These are phyloP conservation scores for Choristoneura rosaceana DNA, from an alignment of 2,888 invertebrate species.

Conservation along the genomic window DNA sequence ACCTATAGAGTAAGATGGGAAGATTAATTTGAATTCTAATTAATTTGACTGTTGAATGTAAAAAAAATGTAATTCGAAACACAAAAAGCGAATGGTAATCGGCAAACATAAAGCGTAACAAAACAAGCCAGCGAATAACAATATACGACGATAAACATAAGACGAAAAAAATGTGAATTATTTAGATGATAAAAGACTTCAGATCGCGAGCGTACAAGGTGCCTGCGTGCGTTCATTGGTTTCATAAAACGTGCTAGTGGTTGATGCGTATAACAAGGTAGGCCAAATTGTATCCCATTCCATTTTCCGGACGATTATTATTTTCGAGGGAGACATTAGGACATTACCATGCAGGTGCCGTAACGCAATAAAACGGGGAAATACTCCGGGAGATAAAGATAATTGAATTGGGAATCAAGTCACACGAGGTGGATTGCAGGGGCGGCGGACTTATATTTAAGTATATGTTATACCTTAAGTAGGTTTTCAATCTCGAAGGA, in stretches of 20 bases:
- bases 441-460: conserved; percentile 53
- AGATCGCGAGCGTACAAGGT: conserved; percentile 26
- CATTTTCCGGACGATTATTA: conserved; percentile 65
- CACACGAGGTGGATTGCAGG: conserved; percentile 56
- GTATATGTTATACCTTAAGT: conserved; percentile 88
- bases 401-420: conserved; percentile 66
- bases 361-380: conserved; percentile 63
- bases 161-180: not conserved
- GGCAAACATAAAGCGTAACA: not conserved
- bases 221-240: conserved; percentile 39
- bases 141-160: not conserved
- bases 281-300: conserved; percentile 45
- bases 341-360: conserved; percentile 67
- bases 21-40: not conserved
- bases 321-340: conserved; percentile 66
- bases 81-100: not conserved
- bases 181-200: conserved; percentile 38
- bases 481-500: conserved; percentile 98
- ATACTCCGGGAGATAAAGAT: conserved; percentile 60
- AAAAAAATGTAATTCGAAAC: not conserved
- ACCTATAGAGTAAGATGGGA: not conserved
- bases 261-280: conserved; percentile 27
- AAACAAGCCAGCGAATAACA: conserved; percentile 1
- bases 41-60: not conserved
- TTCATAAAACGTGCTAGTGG: conserved; percentile 36